Base-by-base conservation (phyloP, 2,888 invertebrate species). In the Dasysyrphus albostriatus region DNA sequence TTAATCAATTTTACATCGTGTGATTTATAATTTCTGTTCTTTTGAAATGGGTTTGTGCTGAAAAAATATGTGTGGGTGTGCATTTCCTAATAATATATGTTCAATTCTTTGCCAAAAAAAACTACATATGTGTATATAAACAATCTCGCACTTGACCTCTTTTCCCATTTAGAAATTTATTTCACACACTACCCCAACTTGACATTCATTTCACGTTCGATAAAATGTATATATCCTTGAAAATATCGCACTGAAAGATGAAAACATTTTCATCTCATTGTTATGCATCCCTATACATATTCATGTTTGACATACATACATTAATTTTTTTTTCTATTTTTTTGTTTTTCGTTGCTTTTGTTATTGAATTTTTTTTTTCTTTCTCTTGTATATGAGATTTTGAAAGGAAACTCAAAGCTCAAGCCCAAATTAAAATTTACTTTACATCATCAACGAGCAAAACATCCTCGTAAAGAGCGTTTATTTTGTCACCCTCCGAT, bases 401-500 rank as follows among this genome's bases (percentile, higher is more conserved):
- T 32, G 0, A 65, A 39, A 9, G n/a, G 24, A 51, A 69, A 39
- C 19, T 51, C 49, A 51, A 54, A 54, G 69, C 39, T 49, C 24
- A 32, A 47, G 19, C n/a, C 37, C 16, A 67, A 69, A 69, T 69
- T 69, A 69, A 69, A 69, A 69, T 69, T 69, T 69, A 54, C 69
- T 69, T 65, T 47, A 24, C 19, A 54, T 24, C 51, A 24, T 51
- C 69, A 54, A 39, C 37, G 14, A 69, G 51, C 49, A 54, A 29
- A 69, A 39, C 14, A 51, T 34, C 54, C 24, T 51, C 3, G 54
- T 16, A 14, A 12, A 37, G 8, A 37, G 34, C 8, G 54, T 39
- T 51, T 39, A 61, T 24, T 39, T 37, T 54, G 32, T 69, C 34
- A 7, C 39, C 51, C 69, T 39, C 37, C 10, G 24, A 54, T 51